phyloP scores from a whole-genome alignment of 35 echinoderm and acorn worm species.

The Ophiothrix spiculata region DNA sequence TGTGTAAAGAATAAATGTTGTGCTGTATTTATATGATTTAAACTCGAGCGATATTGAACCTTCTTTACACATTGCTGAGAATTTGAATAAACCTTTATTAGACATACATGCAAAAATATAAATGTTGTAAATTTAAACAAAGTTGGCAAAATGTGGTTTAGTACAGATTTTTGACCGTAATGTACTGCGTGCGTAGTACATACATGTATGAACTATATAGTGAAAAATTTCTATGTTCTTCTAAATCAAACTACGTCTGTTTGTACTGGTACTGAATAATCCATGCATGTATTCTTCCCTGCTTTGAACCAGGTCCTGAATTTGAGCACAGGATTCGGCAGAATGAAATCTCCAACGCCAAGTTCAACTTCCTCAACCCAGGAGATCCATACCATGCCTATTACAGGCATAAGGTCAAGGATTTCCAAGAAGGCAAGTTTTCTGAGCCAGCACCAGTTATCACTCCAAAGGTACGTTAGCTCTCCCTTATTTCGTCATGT shows the following conservation, averaged over 20 bases:
- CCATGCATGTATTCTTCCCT: neutral
- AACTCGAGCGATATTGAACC: too few relatives aligned
- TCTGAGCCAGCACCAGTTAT: constrained; percentile 42
- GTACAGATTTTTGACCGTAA: too few relatives aligned
- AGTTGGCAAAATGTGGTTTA: too few relatives aligned
- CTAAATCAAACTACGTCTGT: neutral
- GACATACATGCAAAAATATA: too few relatives aligned
- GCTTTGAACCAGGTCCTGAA: constrained; percentile 67
- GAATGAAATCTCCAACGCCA: constrained; percentile 95
- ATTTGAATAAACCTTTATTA: too few relatives aligned
- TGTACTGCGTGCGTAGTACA: neutral
- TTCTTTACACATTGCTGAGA: too few relatives aligned
- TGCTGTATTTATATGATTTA: too few relatives aligned
- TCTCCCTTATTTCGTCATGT: too few relatives aligned
- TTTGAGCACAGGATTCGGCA: constrained; percentile 95
- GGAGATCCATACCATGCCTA: constrained; percentile 99
- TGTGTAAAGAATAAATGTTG: too few relatives aligned
- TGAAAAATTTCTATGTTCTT: neutral
- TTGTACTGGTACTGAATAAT: neutral
- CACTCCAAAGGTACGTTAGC: constrained; percentile 4
- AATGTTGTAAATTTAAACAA: too few relatives aligned
- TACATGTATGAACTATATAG: neutral
- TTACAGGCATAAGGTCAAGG: constrained; percentile 96
- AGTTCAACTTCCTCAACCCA: constrained; percentile 97
- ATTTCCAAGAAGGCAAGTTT: constrained; percentile 92